Evolutionary conservation across 2,888 invertebrate genomes (phyloP).

Genomic region (Lasioglossum leucozonium): DNA sequence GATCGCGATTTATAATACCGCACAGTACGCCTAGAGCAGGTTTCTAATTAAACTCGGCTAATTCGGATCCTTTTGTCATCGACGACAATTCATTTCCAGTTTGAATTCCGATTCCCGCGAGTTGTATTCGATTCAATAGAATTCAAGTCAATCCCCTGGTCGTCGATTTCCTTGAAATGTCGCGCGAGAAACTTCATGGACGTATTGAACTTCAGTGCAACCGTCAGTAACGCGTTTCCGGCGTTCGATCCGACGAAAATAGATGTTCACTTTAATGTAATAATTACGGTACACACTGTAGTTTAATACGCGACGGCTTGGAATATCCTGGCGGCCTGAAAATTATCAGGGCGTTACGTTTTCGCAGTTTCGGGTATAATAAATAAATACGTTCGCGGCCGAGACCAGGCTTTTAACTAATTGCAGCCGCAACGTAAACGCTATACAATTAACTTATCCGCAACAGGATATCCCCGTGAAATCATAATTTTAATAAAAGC

Average conservation of each 20-base stretch:
- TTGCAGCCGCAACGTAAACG: neutral
- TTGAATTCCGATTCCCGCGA: neutral
- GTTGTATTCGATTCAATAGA: neutral
- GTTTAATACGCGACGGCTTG: neutral
- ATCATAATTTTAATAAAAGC: neutral
- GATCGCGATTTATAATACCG: neutral
- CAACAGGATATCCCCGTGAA: neutral
- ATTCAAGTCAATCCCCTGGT: neutral
- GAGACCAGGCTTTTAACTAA: constrained; percentile 6
- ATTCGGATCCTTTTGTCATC: neutral
- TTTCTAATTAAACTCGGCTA: neutral
- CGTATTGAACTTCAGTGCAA: neutral
- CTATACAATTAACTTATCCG: neutral
- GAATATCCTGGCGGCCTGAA: neutral
- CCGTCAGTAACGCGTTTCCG: neutral
- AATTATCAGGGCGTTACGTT: neutral
- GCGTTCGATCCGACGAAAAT: neutral
- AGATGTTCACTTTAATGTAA: neutral
- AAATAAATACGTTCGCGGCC: neutral
- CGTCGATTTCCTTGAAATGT: neutral
- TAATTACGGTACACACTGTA: neutral
- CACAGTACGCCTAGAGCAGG: neutral
- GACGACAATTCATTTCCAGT: neutral
- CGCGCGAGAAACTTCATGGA: neutral
- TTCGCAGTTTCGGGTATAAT: neutral